phyloP scores from a whole-genome alignment of 2,797 vertebrate species.

The Sparus aurata region DNA sequence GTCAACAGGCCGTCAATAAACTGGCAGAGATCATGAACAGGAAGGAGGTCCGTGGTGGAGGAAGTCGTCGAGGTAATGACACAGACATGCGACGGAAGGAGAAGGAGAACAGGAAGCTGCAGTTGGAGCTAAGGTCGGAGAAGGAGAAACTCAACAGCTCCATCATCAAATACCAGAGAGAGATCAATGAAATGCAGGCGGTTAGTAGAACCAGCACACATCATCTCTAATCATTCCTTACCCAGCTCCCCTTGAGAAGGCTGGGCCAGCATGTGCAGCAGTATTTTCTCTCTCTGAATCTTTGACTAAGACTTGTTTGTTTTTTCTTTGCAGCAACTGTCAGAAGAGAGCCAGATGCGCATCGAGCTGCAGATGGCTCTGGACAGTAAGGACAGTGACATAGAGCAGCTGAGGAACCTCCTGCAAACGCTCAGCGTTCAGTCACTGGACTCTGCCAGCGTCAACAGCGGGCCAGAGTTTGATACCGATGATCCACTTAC shows the following conservation, averaged over 20 bases:
- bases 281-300: not conserved
- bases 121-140: slow-evolving; percentile 96
- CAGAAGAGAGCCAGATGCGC: slow-evolving; percentile 96
- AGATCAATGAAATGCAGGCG: slow-evolving; percentile 98
- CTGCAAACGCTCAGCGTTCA: slow-evolving; percentile 93
- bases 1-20: slow-evolving; percentile 94
- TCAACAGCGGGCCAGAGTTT: slow-evolving; percentile 94
- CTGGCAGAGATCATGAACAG: slow-evolving; percentile 99
- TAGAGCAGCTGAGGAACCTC: slow-evolving; percentile 95
- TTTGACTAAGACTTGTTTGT: not conserved
- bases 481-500: slow-evolving; percentile 87
- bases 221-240: not conserved
- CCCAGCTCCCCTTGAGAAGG: not conserved
- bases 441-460: slow-evolving; percentile 92
- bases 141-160: slow-evolving; percentile 96
- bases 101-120: slow-evolving; percentile 98
- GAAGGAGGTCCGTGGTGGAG: slow-evolving; percentile 89
- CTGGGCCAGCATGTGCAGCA: not conserved
- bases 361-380: slow-evolving; percentile 98
- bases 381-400: slow-evolving; percentile 99
- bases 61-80: slow-evolving; percentile 96
- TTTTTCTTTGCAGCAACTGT: slow-evolving; percentile 89
- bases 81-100: slow-evolving; percentile 96
- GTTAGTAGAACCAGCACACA: slow-evolving; percentile 83
- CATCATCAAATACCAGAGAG: slow-evolving; percentile 98